phyloP scores from a whole-genome alignment of 2,797 vertebrate species.

The Pangasius larnaudii region DNA sequence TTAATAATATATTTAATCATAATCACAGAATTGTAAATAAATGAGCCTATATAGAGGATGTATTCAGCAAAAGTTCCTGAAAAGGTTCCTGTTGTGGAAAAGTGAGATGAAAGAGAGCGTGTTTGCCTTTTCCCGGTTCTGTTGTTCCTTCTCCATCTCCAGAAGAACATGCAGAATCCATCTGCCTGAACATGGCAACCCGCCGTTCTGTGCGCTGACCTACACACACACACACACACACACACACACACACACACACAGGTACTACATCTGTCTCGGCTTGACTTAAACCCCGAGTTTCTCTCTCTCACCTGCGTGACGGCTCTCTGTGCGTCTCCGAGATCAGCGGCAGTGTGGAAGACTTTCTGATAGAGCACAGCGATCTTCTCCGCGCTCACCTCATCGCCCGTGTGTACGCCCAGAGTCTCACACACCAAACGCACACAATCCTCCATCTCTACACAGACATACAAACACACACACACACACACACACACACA shows the following conservation, averaged over 20 bases:
- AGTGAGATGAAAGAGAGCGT: background rate
- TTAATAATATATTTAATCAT: background rate
- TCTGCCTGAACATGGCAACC: constrained; percentile 67
- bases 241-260: constrained; percentile 2
- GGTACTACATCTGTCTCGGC: background rate
- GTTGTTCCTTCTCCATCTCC: constrained; percentile 70
- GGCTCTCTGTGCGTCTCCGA: constrained; percentile 63
- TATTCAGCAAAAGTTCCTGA: background rate
- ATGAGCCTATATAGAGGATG: background rate
- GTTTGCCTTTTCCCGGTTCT: constrained; percentile 69
- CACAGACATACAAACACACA: background rate
- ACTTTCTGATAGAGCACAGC: constrained; percentile 69
- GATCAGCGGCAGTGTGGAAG: constrained; percentile 62
- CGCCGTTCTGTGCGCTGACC: constrained; percentile 63
- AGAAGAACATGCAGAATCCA: constrained; percentile 72
- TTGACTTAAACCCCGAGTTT: background rate
- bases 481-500: constrained; percentile 11
- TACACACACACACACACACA: constrained; percentile 54
- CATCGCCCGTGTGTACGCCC: constrained; percentile 46
- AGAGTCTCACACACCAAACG: constrained; percentile 52
- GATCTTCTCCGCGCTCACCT: constrained; percentile 66
- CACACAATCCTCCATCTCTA: constrained; percentile 59
- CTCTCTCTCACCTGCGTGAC: constrained; percentile 64
- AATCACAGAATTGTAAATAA: background rate
- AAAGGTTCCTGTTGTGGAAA: background rate